phyloP scores from a whole-genome alignment of 2,797 vertebrate genomes.

The Harpagifer antarcticus region DNA sequence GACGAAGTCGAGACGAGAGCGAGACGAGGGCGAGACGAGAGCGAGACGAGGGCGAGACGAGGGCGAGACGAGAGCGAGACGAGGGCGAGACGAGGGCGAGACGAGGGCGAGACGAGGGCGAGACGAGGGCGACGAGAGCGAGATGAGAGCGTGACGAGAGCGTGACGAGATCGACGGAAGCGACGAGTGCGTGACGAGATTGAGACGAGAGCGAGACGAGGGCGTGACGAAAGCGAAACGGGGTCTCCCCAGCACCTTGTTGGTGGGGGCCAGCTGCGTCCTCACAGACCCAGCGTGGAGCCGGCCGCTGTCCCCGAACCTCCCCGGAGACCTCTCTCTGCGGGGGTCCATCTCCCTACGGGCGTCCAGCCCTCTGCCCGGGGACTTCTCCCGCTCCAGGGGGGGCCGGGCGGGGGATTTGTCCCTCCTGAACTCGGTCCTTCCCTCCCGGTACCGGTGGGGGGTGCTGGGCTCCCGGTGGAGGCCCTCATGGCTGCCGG shows the following conservation, averaged over 20 bases:
- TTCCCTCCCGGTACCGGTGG: constrained; percentile 95
- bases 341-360: constrained; percentile 94
- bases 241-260: constrained; percentile 87
- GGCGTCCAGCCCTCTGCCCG: constrained; percentile 91
- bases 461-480: constrained; percentile 97
- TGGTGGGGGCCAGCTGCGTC: constrained; percentile 95
- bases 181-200: too few relatives aligned
- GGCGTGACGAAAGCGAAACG: too few relatives aligned
- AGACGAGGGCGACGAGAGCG: too few relatives aligned
- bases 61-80: too few relatives aligned
- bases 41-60: too few relatives aligned
- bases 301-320: constrained; percentile 93
- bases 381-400: constrained; percentile 96
- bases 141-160: too few relatives aligned
- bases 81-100: too few relatives aligned
- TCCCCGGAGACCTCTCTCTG: constrained; percentile 94
- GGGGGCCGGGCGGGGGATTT: constrained; percentile 94
- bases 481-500: constrained; percentile 90
- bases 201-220: too few relatives aligned
- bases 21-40: too few relatives aligned
- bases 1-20: too few relatives aligned
- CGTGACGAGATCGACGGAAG: too few relatives aligned
- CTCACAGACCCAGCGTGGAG: constrained; percentile 91
- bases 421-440: constrained; percentile 95
- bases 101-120: too few relatives aligned